Evolutionary conservation across 2,797 vertebrate species (phyloP).

Genomic region (Stomatorhinus walkeri): DNA sequence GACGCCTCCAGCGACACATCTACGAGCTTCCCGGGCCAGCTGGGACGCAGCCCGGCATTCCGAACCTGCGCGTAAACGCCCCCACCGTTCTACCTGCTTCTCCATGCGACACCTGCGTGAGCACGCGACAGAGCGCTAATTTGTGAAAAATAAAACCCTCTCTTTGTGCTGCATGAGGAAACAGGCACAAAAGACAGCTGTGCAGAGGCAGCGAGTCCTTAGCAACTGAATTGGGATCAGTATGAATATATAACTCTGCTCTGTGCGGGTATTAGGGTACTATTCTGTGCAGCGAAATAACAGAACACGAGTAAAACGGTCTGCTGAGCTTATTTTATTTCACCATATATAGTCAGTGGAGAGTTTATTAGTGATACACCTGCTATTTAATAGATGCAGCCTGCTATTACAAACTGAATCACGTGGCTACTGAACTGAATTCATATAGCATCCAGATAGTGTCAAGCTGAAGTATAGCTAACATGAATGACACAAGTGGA

Average conservation of each 20-base stretch:
- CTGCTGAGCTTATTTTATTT: not conserved
- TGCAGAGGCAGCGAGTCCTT: constrained; percentile 33
- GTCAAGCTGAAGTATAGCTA: not conserved
- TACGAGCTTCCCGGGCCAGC: constrained; percentile 17
- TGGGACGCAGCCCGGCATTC: constrained; percentile 17
- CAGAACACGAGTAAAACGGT: not conserved
- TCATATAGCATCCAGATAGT: not conserved
- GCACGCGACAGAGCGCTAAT: constrained; percentile 31
- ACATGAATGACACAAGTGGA: not conserved
- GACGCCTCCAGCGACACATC: not conserved
- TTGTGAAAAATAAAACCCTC: constrained; percentile 46
- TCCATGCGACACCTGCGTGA: constrained; percentile 38
- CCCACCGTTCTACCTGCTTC: constrained; percentile 10
- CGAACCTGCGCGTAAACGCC: not conserved
- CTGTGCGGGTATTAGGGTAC: not conserved
- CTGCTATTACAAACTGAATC: not conserved
- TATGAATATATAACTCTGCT: not conserved
- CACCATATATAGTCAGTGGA: not conserved
- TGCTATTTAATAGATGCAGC: not conserved
- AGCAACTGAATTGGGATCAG: not conserved
- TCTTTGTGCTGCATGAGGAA: constrained; percentile 39
- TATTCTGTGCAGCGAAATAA: not conserved
- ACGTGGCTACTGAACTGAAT: not conserved
- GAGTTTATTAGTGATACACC: not conserved
- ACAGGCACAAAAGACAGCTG: constrained; percentile 45